These are phyloP conservation scores for Beroe forskalii DNA, from an alignment of 37 sponge, comb jelly and placozoan species.

Conservation along the genomic window DNA sequence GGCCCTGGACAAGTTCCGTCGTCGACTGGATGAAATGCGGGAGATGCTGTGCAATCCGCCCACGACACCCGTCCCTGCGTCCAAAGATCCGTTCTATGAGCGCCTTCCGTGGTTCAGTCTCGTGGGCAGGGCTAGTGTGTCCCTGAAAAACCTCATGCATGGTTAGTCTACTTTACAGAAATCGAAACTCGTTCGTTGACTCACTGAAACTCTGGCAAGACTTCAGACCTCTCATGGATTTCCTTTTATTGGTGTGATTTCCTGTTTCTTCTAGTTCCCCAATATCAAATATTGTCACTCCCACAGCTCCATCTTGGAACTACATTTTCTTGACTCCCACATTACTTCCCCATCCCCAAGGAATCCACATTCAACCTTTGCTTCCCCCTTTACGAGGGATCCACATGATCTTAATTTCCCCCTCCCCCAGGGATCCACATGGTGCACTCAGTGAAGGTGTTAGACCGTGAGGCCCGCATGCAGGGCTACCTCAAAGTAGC, in stretches of 20 bases:
- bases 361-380: not conserved
- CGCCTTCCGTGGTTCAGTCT: conserved; percentile 81
- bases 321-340: too few relatives aligned
- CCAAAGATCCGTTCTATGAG: conserved; percentile 91
- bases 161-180: conserved; percentile 21
- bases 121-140: conserved; percentile 74
- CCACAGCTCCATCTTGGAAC: too few relatives aligned
- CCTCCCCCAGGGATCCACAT: conserved; percentile 15
- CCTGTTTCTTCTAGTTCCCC: too few relatives aligned
- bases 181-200: too few relatives aligned
- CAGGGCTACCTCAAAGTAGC: conserved; percentile 61
- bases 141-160: conserved; percentile 22
- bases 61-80: not conserved
- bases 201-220: too few relatives aligned
- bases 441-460: conserved; percentile 59
- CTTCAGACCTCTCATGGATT: too few relatives aligned
- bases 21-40: conserved; percentile 40
- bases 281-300: too few relatives aligned
- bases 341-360: not conserved
- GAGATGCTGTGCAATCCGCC: conserved; percentile 51
- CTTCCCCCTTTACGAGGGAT: too few relatives aligned
- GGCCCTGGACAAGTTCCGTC: conserved; percentile 37
- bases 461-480: conserved; percentile 13
- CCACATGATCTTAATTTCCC: not conserved
- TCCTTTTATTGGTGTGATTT: too few relatives aligned